Conservation (phyloP, 2,888 invertebrate species). For the Phasia obesa region DNA sequence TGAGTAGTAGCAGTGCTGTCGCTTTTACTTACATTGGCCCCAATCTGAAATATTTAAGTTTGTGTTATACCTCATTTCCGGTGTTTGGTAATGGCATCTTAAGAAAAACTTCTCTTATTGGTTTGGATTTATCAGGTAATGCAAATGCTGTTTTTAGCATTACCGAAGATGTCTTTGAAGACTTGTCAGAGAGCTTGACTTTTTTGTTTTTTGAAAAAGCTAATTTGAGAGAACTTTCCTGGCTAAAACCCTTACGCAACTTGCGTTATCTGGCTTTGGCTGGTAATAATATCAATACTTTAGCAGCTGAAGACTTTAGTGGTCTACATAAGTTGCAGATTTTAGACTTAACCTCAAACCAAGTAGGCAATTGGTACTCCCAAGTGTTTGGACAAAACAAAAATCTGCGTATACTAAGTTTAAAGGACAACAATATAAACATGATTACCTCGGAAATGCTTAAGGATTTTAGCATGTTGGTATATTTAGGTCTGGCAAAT, state of each 20-base stretch:
- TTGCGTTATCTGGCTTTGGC: conserved; percentile 83
- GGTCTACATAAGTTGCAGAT: conserved; percentile 82
- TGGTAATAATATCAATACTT: conserved; percentile 83
- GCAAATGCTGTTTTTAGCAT: conserved; percentile 79
- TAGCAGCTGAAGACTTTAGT: conserved; percentile 79
- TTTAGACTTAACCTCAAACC: conserved; percentile 84
- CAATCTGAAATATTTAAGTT: conserved; percentile 80
- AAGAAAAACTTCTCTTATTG: conserved; percentile 81
- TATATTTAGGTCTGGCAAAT: conserved; percentile 83
- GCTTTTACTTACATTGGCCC: conserved; percentile 78
- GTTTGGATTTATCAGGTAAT: conserved; percentile 85
- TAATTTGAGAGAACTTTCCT: conserved; percentile 81
- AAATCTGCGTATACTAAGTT: conserved; percentile 82
- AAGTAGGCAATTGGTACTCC: conserved; percentile 84
- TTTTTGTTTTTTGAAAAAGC: conserved; percentile 83
- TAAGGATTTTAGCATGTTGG: conserved; percentile 83
- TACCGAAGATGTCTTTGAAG: conserved; percentile 79
- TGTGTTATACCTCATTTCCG: conserved; percentile 83
- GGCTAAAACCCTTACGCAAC: conserved; percentile 81
- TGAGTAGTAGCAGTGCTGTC: conserved; percentile 78
- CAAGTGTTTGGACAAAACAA: conserved; percentile 81
- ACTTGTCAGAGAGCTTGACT: conserved; percentile 82
- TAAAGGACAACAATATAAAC: conserved; percentile 84
- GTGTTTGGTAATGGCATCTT: conserved; percentile 82
- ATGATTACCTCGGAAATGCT: conserved; percentile 84